A percentile compares a stretch with the other conserved stretches of the same genome.
Conservation (phyloP, 2,888 invertebrate species). For the Hyposoter dolosus region DNA sequence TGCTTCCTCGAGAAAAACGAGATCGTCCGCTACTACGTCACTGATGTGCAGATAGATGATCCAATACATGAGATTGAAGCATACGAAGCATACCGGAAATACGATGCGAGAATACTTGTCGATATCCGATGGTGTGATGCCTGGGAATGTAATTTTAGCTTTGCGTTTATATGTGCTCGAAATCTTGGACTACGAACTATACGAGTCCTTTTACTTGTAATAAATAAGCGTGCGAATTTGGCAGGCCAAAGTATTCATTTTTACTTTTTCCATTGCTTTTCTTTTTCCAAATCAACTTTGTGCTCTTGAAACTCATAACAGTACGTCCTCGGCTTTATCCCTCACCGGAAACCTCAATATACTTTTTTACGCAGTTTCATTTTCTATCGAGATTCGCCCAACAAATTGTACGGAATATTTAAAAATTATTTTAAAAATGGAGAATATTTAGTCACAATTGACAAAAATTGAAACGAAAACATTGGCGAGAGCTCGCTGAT, state of each 20-base stretch:
- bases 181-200: conserved; percentile 64
- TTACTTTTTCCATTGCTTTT: conserved; percentile 30
- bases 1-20: conserved; percentile 87
- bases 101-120: conserved; percentile 99
- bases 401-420: background rate
- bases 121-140: conserved; percentile 98
- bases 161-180: conserved; percentile 66
- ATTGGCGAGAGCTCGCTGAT: background rate
- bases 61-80: conserved; percentile 99
- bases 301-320: conserved; percentile 58
- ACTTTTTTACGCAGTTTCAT: conserved; percentile 10
- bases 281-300: conserved; percentile 27
- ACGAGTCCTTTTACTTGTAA: conserved; percentile 71
- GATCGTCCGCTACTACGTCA: conserved; percentile 97
- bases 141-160: conserved; percentile 73
- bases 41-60: conserved; percentile 98
- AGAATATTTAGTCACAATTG: background rate
- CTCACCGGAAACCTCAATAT: conserved; percentile 8
- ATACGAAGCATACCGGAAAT: conserved; percentile 99
- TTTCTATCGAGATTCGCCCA: background rate
- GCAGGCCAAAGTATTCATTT: conserved; percentile 49
- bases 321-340: conserved; percentile 22
- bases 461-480: background rate
- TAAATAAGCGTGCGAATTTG: conserved; percentile 66
- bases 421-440: background rate